These are phyloP conservation scores for Enteromius trimaculatus DNA, from an alignment of 2,797 vertebrate genomes.

Conservation along the genomic window DNA sequence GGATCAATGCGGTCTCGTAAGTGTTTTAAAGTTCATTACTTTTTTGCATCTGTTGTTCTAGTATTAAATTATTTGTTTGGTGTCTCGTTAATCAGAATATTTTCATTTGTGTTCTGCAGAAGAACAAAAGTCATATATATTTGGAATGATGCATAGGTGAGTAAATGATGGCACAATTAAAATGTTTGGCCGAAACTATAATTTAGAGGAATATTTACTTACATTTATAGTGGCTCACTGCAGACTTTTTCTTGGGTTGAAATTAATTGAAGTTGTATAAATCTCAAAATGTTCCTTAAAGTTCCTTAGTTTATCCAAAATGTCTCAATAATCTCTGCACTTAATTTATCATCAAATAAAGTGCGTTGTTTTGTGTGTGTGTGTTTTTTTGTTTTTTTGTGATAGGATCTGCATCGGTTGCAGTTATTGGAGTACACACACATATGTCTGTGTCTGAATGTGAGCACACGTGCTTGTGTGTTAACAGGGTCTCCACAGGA, in stretches of 20 bases:
- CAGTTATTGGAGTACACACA: slow-evolving; percentile 18
- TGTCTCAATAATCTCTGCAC: background rate
- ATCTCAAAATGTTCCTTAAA: background rate
- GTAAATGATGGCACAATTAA: background rate
- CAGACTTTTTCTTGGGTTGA: too few species aligned
- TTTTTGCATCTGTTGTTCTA: background rate
- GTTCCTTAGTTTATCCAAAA: background rate
- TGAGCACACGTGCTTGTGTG: slow-evolving; percentile 43
- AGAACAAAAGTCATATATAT: background rate
- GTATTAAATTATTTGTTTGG: background rate
- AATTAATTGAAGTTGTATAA: slow-evolving; percentile 14
- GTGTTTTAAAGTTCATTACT: slow-evolving; percentile 26
- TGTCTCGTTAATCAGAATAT: background rate
- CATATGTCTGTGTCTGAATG: slow-evolving; percentile 47
- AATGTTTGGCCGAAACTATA: background rate
- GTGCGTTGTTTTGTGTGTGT: too few species aligned
- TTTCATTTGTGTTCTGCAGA: background rate
- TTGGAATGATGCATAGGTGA: background rate
- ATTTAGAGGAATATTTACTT: background rate
- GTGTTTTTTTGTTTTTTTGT: background rate
- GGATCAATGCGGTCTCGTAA: background rate
- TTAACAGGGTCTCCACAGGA: slow-evolving; percentile 52
- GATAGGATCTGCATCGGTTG: slow-evolving; percentile 19
- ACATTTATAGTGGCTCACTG: background rate
- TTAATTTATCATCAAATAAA: slow-evolving; percentile 4